phyloP scores from a whole-genome alignment of 2,113 vertebrate species.

The Pterocles orientalis region DNA sequence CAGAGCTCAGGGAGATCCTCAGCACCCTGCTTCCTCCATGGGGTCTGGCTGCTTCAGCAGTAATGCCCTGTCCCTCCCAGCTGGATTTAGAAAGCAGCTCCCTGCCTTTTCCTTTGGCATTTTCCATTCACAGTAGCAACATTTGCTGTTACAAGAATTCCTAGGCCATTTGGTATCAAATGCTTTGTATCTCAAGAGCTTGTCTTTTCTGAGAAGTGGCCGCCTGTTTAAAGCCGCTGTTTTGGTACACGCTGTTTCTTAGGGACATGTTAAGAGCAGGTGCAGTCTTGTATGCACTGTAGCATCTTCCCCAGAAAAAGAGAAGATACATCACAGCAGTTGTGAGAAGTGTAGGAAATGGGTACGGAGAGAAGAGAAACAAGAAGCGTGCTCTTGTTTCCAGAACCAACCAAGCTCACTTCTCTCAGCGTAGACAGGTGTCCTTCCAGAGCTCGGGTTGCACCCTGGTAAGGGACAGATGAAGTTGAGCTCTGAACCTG shows the following conservation, averaged over 20 bases:
- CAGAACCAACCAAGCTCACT: neutral
- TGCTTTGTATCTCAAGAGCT: neutral
- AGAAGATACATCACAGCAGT: neutral
- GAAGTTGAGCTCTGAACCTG: neutral
- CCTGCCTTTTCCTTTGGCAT: neutral
- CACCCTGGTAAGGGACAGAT: neutral
- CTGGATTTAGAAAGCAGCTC: neutral
- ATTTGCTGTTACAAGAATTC: neutral
- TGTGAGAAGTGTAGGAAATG: neutral
- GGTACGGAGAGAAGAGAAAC: neutral
- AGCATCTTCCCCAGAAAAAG: neutral
- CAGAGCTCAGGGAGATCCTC: neutral
- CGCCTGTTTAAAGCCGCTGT: neutral
- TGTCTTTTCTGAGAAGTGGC: neutral
- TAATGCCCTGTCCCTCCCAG: neutral
- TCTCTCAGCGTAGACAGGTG: neutral
- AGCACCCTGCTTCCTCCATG: neutral
- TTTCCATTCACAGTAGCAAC: neutral
- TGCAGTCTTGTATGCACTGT: rapidly evolving
- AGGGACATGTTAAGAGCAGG: neutral
- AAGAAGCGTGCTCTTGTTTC: neutral
- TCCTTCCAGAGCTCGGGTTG: neutral
- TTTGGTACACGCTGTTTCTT: neutral
- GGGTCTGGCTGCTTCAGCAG: neutral
- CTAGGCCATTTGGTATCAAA: neutral